Evolutionary conservation across 2,888 invertebrate species (phyloP).

Genomic region (Tachystola acroxantha): DNA sequence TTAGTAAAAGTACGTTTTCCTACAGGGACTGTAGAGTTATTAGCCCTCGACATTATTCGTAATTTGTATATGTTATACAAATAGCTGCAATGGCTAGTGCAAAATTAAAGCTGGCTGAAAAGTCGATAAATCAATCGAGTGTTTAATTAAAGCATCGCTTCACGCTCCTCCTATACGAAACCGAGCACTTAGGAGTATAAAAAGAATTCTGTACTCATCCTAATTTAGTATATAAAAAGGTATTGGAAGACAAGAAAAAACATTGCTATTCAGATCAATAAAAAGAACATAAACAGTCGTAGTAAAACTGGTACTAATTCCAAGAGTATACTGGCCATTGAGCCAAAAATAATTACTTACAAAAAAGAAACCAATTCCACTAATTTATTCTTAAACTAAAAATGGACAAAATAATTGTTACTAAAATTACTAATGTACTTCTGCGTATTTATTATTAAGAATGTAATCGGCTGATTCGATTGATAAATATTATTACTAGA

Average conservation of each 20-base stretch:
- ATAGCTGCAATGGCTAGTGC: no score
- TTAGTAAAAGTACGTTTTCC: no score
- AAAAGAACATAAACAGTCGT: conserved; percentile 37
- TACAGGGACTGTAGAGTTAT: no score
- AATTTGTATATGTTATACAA: no score
- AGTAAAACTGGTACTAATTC: conserved; percentile 44
- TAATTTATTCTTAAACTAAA: conserved; percentile 54
- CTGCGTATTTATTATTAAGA: conserved; percentile 34
- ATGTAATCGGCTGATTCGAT: conserved; percentile 51
- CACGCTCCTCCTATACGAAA: no score
- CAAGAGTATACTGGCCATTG: conserved; percentile 56
- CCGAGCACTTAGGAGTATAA: no score
- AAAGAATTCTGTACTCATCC: conserved; percentile 27
- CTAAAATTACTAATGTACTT: conserved; percentile 59
- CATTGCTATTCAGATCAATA: conserved; percentile 71
- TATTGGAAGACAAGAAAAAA: conserved; percentile 71
- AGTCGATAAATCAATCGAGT: no score
- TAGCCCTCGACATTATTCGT: no score
- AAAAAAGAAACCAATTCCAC: conserved; percentile 62
- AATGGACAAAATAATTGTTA: conserved; percentile 61
- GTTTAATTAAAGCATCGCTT: no score
- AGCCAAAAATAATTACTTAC: conserved; percentile 51
- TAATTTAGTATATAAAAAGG: conserved; percentile 37
- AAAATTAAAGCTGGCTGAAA: no score
- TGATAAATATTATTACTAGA: conserved; percentile 21